Evolutionary conservation across 2,888 invertebrate species (phyloP).

Genomic region (Drosophila buzzatii): DNA sequence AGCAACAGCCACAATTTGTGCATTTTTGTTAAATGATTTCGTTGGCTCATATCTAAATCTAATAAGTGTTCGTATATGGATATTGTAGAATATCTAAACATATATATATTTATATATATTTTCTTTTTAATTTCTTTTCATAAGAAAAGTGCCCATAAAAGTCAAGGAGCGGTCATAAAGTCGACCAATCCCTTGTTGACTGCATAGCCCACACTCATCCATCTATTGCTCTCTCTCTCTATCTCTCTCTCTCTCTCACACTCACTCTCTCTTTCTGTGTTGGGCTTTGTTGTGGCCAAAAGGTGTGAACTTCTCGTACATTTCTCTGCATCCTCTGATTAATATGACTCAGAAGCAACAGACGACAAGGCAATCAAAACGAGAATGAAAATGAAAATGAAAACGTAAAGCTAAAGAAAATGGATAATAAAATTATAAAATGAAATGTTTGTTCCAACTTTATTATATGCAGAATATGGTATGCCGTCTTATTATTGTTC

Average conservation of each 20-base stretch:
- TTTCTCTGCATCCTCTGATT: constrained; percentile 58
- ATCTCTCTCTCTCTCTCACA: neutral
- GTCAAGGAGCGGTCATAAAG: constrained; percentile 68
- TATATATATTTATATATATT: constrained; percentile 36
- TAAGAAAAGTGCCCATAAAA: constrained; percentile 71
- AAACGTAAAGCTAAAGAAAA: constrained; percentile 48
- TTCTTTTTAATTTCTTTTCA: constrained; percentile 72
- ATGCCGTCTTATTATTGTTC: constrained; percentile 33
- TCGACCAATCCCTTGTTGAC: constrained; percentile 50
- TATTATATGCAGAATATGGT: constrained; percentile 43
- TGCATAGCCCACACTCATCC: constrained; percentile 7
- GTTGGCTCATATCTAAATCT: constrained; percentile 69
- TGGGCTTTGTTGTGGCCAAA: constrained; percentile 69
- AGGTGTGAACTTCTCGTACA: constrained; percentile 68
- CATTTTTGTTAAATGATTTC: constrained; percentile 72
- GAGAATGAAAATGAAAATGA: constrained; percentile 35
- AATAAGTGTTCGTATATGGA: constrained; percentile 57
- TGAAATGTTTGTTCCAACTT: constrained; percentile 65
- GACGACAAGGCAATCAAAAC: constrained; percentile 57
- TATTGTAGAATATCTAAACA: constrained; percentile 16
- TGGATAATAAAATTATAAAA: constrained; percentile 69
- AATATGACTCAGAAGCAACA: constrained; percentile 58
- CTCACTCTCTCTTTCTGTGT: too few species aligned
- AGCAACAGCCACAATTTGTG: constrained; percentile 46
- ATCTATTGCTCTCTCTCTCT: constrained; percentile 6